Evolutionary conservation across 1,140 invertebrate genomes (phyloP).

Genomic region (Listronotus oregonensis): DNA sequence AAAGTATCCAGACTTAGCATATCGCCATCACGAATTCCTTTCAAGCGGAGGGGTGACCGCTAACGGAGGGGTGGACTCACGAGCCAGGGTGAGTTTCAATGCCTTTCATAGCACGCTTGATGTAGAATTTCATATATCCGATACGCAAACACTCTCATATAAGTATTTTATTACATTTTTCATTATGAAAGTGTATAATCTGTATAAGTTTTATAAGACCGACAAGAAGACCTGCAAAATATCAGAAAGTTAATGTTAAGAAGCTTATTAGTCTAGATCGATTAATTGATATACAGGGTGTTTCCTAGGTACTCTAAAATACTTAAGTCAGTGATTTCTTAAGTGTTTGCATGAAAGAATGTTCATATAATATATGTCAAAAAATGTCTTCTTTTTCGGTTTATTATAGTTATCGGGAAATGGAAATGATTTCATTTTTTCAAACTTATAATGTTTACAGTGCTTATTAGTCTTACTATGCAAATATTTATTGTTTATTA

Average conservation of each 20-base stretch:
- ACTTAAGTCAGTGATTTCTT: too few species aligned
- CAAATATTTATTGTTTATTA: too few species aligned
- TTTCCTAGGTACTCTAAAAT: too few species aligned
- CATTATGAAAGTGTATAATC: background rate
- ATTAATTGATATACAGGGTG: background rate
- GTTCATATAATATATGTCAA: too few species aligned
- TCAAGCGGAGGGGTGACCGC: constrained; percentile 63
- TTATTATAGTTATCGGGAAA: too few species aligned
- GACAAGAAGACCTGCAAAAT: constrained; percentile 17
- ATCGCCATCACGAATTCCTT: constrained; percentile 81
- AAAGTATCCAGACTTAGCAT: constrained; percentile 84
- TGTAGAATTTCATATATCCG: constrained; percentile 25
- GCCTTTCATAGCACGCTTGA: constrained; percentile 25
- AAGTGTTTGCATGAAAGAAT: too few species aligned
- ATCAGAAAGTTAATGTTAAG: constrained; percentile 1
- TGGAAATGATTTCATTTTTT: too few species aligned
- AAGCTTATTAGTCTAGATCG: background rate
- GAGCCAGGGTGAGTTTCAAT: constrained; percentile 61
- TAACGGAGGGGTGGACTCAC: constrained; percentile 55
- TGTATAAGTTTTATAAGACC: constrained; percentile 5
- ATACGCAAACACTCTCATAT: background rate
- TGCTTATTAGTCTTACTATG: too few species aligned
- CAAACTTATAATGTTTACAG: too few species aligned
- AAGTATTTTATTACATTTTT: too few species aligned
- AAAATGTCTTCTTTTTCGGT: too few species aligned